Evolutionary conservation across 2,888 invertebrate genomes (phyloP), one percentile per base, ranked within the genome.

Genomic region (Calameuta pallipes): DNA sequence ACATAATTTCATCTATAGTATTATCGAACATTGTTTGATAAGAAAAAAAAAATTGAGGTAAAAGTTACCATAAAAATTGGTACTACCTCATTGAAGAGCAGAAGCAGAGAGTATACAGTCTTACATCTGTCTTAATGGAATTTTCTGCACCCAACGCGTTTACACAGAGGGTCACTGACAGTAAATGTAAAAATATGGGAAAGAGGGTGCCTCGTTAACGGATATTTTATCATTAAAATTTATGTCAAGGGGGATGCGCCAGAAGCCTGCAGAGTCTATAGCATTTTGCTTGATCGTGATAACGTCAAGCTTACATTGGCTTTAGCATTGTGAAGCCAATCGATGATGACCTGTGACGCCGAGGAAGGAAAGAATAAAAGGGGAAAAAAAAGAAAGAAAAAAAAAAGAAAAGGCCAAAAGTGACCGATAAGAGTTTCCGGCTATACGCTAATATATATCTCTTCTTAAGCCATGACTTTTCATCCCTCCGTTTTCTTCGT

Each of bases 211-310:
- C 56, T 56, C 56, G 23, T 56, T 56, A 56, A 56, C 9, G 23
- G 56, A 56, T 56, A 56, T 78, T 85, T 84, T 85, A 85, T 83
- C 83, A 81, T 79, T 6, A 15, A 82, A 84, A 85, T 85, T 85
- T 84, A 84, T 85, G 85, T 85, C 85, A 85, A 85, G 85, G 81
- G 81, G 80, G 82, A 81, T 81, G 82, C 73, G 9, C 56, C 9
- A 56, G 56, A 56, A 56, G 56, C 56, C 2, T 23, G 9, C 23
- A 23, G 56, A 23, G 56, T 56, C 56, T 23, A 23, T 56, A 56
- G 56, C 56, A 9, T 56, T 56, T 56, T 9, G 23, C 23, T 56
- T 9, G 82, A 85, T 83, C 86, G 84, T 80, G 85, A 86, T 85
- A 85, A 84, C 70, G 81, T 82, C 83, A 80, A 82, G 56, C 56